A percentile compares a stretch with the other conserved stretches of the same genome.
These are phyloP conservation scores for Chlamydotis undulata DNA, from an alignment of 2,113 vertebrate genomes.

Conservation along the genomic window DNA sequence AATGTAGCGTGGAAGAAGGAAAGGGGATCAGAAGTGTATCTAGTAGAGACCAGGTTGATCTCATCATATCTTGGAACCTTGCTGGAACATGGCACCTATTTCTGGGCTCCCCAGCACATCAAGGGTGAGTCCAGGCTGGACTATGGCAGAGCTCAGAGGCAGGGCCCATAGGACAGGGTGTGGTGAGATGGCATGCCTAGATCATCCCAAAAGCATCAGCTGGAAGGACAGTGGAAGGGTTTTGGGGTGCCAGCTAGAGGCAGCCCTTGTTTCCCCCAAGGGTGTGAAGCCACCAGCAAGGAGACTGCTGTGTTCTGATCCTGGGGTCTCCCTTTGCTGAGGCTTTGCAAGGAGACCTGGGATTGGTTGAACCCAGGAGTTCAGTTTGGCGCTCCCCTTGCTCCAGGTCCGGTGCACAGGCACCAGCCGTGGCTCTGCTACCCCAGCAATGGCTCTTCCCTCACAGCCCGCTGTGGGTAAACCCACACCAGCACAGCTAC, in stretches of 20 bases:
- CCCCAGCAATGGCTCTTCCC: neutral
- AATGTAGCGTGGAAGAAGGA: neutral
- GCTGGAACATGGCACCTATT: neutral
- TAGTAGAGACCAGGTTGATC: neutral
- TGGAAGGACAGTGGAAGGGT: neutral
- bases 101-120: neutral
- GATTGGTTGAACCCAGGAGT: neutral
- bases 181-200: neutral
- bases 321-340: neutral
- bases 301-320: neutral
- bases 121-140: neutral
- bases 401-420: neutral
- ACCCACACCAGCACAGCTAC: neutral
- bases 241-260: neutral
- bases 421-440: neutral
- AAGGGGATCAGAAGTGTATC: neutral
- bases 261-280: neutral
- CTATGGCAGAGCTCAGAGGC: neutral
- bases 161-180: neutral
- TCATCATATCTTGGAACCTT: rapidly evolving
- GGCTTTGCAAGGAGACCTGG: neutral
- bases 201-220: neutral
- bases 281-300: neutral
- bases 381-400: neutral
- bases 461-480: neutral